These are phyloP conservation scores for Galbula dea DNA, from an alignment of 2,113 vertebrate genomes.

Conservation along the genomic window DNA sequence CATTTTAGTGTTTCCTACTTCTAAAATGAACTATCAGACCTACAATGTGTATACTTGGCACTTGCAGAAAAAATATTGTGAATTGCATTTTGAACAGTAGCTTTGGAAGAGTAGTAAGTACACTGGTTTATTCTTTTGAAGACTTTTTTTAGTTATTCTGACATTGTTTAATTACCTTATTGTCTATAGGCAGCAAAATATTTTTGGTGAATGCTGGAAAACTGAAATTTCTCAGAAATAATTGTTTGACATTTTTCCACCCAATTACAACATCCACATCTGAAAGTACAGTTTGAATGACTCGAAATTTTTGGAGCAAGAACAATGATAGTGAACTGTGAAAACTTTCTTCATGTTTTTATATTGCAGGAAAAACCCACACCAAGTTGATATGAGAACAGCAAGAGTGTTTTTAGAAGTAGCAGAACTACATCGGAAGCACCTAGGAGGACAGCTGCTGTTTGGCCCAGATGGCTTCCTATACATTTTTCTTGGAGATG, in stretches of 20 bases:
- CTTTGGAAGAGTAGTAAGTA: background rate
- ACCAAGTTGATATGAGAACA: constrained; percentile 90
- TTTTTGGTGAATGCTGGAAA: background rate
- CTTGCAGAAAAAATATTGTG: background rate
- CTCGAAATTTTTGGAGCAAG: background rate
- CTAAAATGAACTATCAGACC: background rate
- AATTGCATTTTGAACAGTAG: constrained; percentile 5
- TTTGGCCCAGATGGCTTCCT: constrained; percentile 91
- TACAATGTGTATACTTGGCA: background rate
- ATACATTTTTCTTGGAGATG: constrained; percentile 93
- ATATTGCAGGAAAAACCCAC: constrained; percentile 88
- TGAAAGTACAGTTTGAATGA: background rate
- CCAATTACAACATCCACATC: background rate
- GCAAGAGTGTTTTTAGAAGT: constrained; percentile 92
- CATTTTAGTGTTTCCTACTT: background rate
- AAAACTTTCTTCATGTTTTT: background rate
- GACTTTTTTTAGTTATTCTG: background rate
- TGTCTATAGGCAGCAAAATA: background rate
- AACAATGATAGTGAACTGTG: background rate
- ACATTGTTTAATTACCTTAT: background rate
- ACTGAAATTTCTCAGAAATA: background rate
- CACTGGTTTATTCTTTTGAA: background rate
- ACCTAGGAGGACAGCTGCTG: constrained; percentile 92
- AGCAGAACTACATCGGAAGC: constrained; percentile 93
- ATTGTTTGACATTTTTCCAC: background rate